Evolutionary conservation across 2,888 invertebrate genomes (phyloP), one percentile per base, ranked within the genome.

Genomic region (Acanthacorydalis orientalis): DNA sequence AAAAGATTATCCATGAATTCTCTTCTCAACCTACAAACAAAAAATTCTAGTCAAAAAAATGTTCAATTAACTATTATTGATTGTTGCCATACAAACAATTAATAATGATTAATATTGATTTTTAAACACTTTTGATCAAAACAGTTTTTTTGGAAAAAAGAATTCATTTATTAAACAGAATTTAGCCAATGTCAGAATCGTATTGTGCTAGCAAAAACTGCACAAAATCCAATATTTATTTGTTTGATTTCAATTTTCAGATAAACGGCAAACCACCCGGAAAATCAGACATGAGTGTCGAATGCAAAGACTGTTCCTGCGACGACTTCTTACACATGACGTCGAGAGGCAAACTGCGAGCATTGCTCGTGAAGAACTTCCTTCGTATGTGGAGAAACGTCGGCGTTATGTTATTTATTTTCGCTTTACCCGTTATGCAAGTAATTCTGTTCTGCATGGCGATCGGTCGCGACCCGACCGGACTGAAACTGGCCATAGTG

Each of bases 381-480:
- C 69, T 90, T 44, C 73, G 87, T 33, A 89, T 90, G 87, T 89
- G 89, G 88, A 73, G 90, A 44, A 90, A 90, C 66, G 86, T 90
- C 51, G 89, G 89, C 40, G 87, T 92, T 51, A 87, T 93, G 83
- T 70, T 91, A 59, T 93, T 93, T 68, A 89, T 92, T 59, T 92
- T 92, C 64, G 86, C 89, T 34, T 68, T 92, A 57, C 92, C 92
- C n/a, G 87, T 89, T 31, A 83, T 92, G 79, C 90, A 92, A 69
- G 90, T 92, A 51, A 86, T 91, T 48, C 77, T 93, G 49, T 92
- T 92, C 73, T 92, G 92, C 63, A 68, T 91, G 63, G 92, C 92
- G 49, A 91, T 90, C 53, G 90, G 90, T 44, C 74, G 88, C 31
- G 89, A 90, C 63, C 90, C 90, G 1, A 81, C 78, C 49, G 86